Conservation (phyloP, 2,888 invertebrate genomes). For the Ptilodon capucinus region DNA sequence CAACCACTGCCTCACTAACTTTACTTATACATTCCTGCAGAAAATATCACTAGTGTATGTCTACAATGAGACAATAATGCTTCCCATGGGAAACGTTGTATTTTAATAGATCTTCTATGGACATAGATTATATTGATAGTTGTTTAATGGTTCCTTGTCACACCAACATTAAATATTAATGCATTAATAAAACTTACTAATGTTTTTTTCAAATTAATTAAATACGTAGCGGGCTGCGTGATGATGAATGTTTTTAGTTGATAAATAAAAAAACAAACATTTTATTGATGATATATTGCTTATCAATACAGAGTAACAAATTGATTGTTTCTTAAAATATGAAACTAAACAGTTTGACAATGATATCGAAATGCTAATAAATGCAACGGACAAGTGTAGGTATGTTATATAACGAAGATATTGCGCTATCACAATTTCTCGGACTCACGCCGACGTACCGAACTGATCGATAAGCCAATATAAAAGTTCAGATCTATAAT, state of each 20-base stretch:
- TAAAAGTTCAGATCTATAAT: conserved; percentile 67
- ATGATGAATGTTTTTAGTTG: conserved; percentile 2
- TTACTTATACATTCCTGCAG: too few species aligned
- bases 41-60: too few species aligned
- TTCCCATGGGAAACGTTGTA: not conserved
- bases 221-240: not conserved
- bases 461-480: conserved; percentile 68
- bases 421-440: conserved; percentile 75
- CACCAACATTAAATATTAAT: not conserved
- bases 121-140: not conserved
- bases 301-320: conserved; percentile 80
- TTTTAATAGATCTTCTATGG: too few species aligned
- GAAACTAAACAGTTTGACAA: conserved; percentile 67
- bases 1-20: too few species aligned
- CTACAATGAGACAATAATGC: too few species aligned
- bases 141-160: not conserved
- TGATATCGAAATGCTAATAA: conserved; percentile 78
- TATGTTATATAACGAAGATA: conserved; percentile 62
- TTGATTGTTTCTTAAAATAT: conserved; percentile 69
- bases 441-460: conserved; percentile 41
- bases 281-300: conserved; percentile 81
- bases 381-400: conserved; percentile 68
- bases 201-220: not conserved
- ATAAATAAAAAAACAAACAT: conserved; percentile 43
- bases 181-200: not conserved